Conservation (phyloP, 1,140 invertebrate species). For the Cydia splendana region DNA sequence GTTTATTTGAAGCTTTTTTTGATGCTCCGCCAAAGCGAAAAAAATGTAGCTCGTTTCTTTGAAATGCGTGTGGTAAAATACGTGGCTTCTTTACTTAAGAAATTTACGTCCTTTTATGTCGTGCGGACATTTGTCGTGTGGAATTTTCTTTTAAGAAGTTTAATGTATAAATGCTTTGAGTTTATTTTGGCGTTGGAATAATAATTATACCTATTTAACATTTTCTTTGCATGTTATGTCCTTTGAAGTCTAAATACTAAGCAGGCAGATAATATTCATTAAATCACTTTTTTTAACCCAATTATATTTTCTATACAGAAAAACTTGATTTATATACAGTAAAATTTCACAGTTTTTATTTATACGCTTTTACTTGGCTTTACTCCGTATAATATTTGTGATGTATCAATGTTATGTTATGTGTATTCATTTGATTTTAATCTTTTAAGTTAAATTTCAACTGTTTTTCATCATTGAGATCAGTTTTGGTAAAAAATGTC, state of each 20-base stretch:
- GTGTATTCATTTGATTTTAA: too few species aligned
- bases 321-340: too few species aligned
- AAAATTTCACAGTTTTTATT: too few species aligned
- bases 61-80: slow-evolving; percentile 37
- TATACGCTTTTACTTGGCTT: too few species aligned
- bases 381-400: too few species aligned
- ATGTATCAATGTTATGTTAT: too few species aligned
- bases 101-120: slow-evolving; percentile 32
- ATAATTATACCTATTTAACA: slow-evolving; percentile 49
- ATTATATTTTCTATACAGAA: too few species aligned
- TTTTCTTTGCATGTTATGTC: slow-evolving; percentile 43
- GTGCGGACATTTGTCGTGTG: slow-evolving; percentile 28
- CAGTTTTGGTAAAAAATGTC: neutral
- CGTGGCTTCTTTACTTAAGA: slow-evolving; percentile 36
- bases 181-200: slow-evolving; percentile 46
- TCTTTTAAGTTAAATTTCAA: too few species aligned
- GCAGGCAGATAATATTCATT: slow-evolving; percentile 14
- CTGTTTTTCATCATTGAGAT: neutral
- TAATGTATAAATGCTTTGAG: slow-evolving; percentile 33
- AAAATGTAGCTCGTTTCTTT: slow-evolving; percentile 37
- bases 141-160: slow-evolving; percentile 34
- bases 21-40: slow-evolving; percentile 27
- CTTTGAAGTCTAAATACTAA: slow-evolving; percentile 8
- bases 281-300: neutral
- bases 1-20: slow-evolving; percentile 29